These are phyloP conservation scores for Harpalus rufipes DNA, from an alignment of 2,888 invertebrate species.

Conservation along the genomic window DNA sequence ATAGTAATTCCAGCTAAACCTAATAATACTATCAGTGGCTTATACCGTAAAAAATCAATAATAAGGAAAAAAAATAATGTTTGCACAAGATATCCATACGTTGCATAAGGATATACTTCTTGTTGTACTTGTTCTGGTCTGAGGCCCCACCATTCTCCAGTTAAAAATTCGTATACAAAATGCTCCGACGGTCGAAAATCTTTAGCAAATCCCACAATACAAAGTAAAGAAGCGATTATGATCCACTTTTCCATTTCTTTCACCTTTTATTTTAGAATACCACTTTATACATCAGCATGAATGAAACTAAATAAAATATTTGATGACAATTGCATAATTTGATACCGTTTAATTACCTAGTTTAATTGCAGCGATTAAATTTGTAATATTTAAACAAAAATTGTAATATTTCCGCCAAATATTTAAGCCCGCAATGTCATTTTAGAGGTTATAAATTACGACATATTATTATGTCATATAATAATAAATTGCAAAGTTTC, in stretches of 20 bases:
- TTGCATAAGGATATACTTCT: slow-evolving; percentile 91
- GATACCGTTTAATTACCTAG: background rate
- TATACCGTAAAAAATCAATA: slow-evolving; percentile 91
- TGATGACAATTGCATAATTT: slow-evolving; percentile 9
- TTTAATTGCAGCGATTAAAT: slow-evolving; percentile 27
- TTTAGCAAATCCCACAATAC: slow-evolving; percentile 89
- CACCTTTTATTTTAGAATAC: background rate
- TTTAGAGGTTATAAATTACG: slow-evolving; percentile 40
- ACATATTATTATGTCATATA: slow-evolving; percentile 16
- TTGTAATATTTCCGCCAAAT: background rate
- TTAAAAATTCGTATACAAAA: slow-evolving; percentile 88
- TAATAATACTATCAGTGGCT: slow-evolving; percentile 92
- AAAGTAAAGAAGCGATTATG: slow-evolving; percentile 85
- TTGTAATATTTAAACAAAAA: slow-evolving; percentile 19
- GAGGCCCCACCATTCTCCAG: slow-evolving; percentile 87
- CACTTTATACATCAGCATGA: background rate
- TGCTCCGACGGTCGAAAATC: slow-evolving; percentile 94
- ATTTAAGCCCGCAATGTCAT: background rate
- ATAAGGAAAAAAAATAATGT: slow-evolving; percentile 88
- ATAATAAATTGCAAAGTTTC: slow-evolving; percentile 14
- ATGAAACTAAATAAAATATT: slow-evolving; percentile 1
- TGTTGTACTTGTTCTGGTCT: slow-evolving; percentile 86
- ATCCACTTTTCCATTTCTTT: slow-evolving; percentile 82
- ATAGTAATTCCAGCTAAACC: slow-evolving; percentile 86
- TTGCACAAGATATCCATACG: slow-evolving; percentile 89